Evolutionary conservation across 2,888 invertebrate species (phyloP).

Genomic region (Cyclophora albipunctata): DNA sequence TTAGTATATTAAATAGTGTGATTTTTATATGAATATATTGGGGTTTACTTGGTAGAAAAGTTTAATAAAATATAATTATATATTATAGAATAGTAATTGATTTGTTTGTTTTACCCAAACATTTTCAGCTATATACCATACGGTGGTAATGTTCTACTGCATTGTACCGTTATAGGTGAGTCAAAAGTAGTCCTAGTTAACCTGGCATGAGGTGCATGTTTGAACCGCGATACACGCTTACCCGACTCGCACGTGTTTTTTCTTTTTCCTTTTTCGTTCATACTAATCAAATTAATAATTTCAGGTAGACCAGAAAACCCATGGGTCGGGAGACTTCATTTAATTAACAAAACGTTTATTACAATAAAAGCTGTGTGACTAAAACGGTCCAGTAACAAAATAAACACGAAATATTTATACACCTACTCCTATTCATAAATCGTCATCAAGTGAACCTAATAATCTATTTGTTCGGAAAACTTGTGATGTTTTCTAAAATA

Average conservation of each 20-base stretch:
- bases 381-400: constrained; percentile 44
- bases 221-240: constrained; percentile 34
- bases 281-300: constrained; percentile 75
- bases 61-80: constrained; percentile 69
- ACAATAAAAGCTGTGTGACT: constrained; percentile 50
- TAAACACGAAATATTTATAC: constrained; percentile 31
- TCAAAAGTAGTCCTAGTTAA: constrained; percentile 21
- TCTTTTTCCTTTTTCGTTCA: constrained; percentile 56
- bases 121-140: constrained; percentile 22
- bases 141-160: constrained; percentile 21
- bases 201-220: too few relatives aligned
- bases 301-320: constrained; percentile 73
- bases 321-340: constrained; percentile 71
- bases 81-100: constrained; percentile 37
- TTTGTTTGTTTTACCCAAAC: constrained; percentile 25
- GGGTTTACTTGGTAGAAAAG: constrained; percentile 74
- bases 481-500: constrained; percentile 42
- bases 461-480: constrained; percentile 14
- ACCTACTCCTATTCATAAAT: constrained; percentile 26
- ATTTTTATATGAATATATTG: constrained; percentile 76
- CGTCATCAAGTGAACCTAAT: constrained; percentile 12
- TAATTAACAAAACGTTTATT: constrained; percentile 58
- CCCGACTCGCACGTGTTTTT: constrained; percentile 46
- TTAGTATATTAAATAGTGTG: constrained; percentile 68
- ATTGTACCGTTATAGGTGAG: constrained; percentile 44